Conservation (phyloP, 1,140 invertebrate species). For the Chrysomallon squamiferum region DNA sequence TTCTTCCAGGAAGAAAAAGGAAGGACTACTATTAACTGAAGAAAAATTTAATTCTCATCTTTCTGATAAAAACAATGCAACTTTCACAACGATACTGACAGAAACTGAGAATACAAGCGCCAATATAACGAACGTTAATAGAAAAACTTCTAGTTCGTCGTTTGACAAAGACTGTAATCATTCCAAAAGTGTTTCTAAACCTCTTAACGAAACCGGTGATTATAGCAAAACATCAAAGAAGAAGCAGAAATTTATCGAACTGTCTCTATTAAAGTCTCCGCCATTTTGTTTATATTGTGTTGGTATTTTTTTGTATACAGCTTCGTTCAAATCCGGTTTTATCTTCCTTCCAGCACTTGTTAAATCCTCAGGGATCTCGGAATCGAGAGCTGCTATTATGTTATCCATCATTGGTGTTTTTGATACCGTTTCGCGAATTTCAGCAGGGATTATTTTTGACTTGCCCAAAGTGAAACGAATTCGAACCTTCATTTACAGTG, state of each 20-base stretch:
- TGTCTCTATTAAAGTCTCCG: constrained; percentile 40
- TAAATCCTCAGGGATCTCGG: constrained; percentile 31
- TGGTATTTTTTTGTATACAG: constrained; percentile 41
- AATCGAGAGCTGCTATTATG: constrained; percentile 33
- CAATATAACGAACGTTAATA: too few species aligned
- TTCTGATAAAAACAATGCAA: too few species aligned
- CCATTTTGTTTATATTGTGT: constrained; percentile 43
- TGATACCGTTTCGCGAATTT: constrained; percentile 41
- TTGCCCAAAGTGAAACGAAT: constrained; percentile 31
- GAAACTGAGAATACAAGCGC: too few species aligned
- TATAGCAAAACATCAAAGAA: constrained; percentile 6
- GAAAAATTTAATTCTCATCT: too few species aligned
- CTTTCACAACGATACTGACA: too few species aligned
- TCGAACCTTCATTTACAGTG: constrained; percentile 41
- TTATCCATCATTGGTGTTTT: constrained; percentile 39
- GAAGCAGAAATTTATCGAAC: constrained; percentile 26
- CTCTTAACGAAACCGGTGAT: too few species aligned
- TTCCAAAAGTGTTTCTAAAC: too few species aligned
- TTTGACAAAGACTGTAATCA: too few species aligned
- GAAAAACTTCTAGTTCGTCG: too few species aligned
- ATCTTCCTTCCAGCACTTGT: constrained; percentile 50
- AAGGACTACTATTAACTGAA: too few species aligned
- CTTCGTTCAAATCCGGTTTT: constrained; percentile 43
- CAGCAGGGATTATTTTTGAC: constrained; percentile 38
- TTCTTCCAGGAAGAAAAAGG: too few species aligned